These are phyloP conservation scores for Corythornis cristatus DNA, from an alignment of 2,113 vertebrate genomes.

Conservation along the genomic window DNA sequence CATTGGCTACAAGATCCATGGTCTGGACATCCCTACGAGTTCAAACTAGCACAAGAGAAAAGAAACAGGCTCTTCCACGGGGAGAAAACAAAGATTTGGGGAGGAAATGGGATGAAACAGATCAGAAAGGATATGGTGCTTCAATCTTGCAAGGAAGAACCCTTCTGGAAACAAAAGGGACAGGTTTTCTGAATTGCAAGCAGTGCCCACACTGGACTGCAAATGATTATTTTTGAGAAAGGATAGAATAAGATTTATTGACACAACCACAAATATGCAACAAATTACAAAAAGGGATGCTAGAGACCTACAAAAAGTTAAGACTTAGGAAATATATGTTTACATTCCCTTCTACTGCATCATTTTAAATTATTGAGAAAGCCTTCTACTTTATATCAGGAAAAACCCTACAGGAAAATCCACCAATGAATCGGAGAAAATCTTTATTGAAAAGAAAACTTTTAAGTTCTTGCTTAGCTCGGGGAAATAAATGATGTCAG, in stretches of 20 bases:
- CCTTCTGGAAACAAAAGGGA: conserved; percentile 1
- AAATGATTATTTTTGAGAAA: neutral
- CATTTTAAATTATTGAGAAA: neutral
- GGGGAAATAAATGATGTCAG: rapidly evolving
- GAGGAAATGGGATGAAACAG: neutral
- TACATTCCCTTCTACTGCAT: neutral
- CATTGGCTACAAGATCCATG: neutral
- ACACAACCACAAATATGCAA: neutral
- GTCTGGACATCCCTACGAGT: conserved; percentile 19
- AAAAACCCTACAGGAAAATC: neutral
- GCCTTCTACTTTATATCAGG: neutral
- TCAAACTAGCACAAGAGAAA: conserved; percentile 5
- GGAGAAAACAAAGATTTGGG: neutral
- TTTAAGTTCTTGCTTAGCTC: neutral
- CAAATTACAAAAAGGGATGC: neutral
- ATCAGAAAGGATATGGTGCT: neutral
- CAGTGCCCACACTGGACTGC: neutral
- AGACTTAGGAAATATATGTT: neutral
- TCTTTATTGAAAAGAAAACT: neutral
- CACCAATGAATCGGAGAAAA: neutral
- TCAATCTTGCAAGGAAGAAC: neutral
- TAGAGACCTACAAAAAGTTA: neutral
- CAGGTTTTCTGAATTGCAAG: neutral
- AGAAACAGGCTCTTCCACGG: neutral
- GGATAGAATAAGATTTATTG: neutral